phyloP scores from a whole-genome alignment of 2,888 invertebrate species.

The Bedellia somnulentella region DNA sequence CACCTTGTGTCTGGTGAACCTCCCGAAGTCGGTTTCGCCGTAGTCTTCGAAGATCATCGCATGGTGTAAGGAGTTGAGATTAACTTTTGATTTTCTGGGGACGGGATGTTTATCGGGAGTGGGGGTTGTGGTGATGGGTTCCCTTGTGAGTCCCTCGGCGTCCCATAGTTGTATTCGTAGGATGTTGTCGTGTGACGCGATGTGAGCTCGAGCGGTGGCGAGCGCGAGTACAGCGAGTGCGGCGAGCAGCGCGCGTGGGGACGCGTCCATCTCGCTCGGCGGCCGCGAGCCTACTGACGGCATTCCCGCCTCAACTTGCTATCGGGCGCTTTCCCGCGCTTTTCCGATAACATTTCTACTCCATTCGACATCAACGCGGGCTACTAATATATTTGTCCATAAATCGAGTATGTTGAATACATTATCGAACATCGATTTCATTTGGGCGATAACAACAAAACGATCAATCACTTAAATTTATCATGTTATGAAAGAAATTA shows the following conservation, averaged over 20 bases:
- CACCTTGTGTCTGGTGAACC: conserved; percentile 45
- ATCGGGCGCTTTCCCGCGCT: conserved; percentile 52
- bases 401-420: too few relatives aligned
- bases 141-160: conserved; percentile 43
- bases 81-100: conserved; percentile 32
- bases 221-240: conserved; percentile 36
- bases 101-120: conserved; percentile 14
- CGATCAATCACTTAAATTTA: too few relatives aligned
- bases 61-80: conserved; percentile 37
- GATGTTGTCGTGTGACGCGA: conserved; percentile 48
- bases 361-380: conserved; percentile 32
- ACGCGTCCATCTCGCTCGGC: conserved; percentile 42
- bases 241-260: conserved; percentile 28
- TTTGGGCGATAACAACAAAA: too few relatives aligned
- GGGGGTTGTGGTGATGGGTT: conserved; percentile 23
- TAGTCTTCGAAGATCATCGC: conserved; percentile 45
- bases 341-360: conserved; percentile 37
- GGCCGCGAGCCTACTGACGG: conserved; percentile 47
- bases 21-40: conserved; percentile 25
- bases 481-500: too few relatives aligned
- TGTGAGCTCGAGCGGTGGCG: conserved; percentile 39
- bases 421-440: too few relatives aligned
- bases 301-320: conserved; percentile 12
- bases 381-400: too few relatives aligned
- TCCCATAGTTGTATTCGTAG: conserved; percentile 52